Base-by-base conservation (phyloP, 1,140 invertebrate species). In the Micrasema minimum region DNA sequence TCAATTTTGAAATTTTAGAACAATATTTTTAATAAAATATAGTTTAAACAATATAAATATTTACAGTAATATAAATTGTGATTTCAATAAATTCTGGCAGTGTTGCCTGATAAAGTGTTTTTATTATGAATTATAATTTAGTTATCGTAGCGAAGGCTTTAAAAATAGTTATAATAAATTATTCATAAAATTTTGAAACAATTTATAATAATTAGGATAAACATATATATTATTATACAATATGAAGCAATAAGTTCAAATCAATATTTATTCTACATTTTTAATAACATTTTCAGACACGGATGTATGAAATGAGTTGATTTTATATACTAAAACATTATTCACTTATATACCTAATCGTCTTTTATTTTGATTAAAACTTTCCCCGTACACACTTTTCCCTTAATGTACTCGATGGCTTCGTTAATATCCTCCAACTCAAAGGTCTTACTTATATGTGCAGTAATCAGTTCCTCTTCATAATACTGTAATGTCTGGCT, bases 301-400 rank as follows among this genome's bases (percentile, higher is more conserved):
- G 37, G 41, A 66, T 53, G 66, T 53, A 55, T 55, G 50, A 55
- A 41, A 67, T 53, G 14, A 43, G 37, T 53, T 67, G 37, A 57
- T 67, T 67, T 67, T 67, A 53, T 67, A 67, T 69, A 62, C 57
- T 62, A 62, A 69, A 66, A 71, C 62, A 66, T 45, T 66, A 71
- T 31, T 41, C 38, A 55, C 65, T 55, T 55, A 67, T 57, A 70
- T 35, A 18, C 53, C 14, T 55, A 55, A 61, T 74, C 41, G 35
- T 72, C 48, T 20, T 72, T 43, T 43, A 81, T 73, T 69, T 79
- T 71, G 61, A 87, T 78, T 22, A 87, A 75, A 43, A 86, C 80
- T 80, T 87, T 87, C 46, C 85, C 85, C 18, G 83, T 84, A 64
- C 83, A 83, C 75, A 82, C 83, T 66, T 82, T 80, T 23, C 83